These are phyloP conservation scores for Dimorphilus gyrociliatus DNA, from an alignment of 2,888 invertebrate genomes.

Conservation along the genomic window DNA sequence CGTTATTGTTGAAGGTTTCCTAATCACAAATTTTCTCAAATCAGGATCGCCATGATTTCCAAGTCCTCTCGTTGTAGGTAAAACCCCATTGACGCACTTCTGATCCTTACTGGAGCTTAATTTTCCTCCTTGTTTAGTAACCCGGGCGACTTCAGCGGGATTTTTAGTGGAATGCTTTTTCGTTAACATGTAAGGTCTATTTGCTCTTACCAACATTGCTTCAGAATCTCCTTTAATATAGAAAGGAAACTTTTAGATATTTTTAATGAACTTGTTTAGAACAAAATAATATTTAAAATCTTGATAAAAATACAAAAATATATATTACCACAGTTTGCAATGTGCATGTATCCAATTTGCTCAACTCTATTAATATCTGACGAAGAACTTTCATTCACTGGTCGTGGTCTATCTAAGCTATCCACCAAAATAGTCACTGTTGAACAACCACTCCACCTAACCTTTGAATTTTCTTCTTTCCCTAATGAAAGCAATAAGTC, in stretches of 20 bases:
- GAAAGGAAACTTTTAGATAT: neutral
- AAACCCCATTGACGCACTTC: slow-evolving; percentile 25
- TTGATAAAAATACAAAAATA: no score
- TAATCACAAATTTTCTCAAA: slow-evolving; percentile 23
- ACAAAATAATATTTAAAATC: no score
- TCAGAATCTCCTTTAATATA: slow-evolving; percentile 21
- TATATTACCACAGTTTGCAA: slow-evolving; percentile 28
- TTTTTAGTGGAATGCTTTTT: slow-evolving; percentile 27
- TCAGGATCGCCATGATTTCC: slow-evolving; percentile 34
- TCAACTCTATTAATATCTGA: slow-evolving; percentile 5
- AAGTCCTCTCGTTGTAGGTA: slow-evolving; percentile 30
- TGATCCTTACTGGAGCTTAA: slow-evolving; percentile 24
- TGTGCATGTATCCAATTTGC: slow-evolving; percentile 18
- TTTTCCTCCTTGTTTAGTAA: slow-evolving; percentile 25
- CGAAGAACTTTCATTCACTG: slow-evolving; percentile 9
- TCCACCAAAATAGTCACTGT: slow-evolving; percentile 22
- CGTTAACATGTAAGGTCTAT: slow-evolving; percentile 20
- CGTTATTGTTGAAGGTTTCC: slow-evolving; percentile 20
- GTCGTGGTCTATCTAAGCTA: slow-evolving; percentile 6
- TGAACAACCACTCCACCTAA: slow-evolving; percentile 34
- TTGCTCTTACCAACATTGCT: slow-evolving; percentile 25
- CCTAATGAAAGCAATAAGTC: slow-evolving; percentile 30
- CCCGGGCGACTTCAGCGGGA: slow-evolving; percentile 18
- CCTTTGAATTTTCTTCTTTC: slow-evolving; percentile 27
- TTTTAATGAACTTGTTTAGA: neutral